Base-by-base conservation (phyloP, 1,140 invertebrate species). In the Diachasmimorpha longicaudata region DNA sequence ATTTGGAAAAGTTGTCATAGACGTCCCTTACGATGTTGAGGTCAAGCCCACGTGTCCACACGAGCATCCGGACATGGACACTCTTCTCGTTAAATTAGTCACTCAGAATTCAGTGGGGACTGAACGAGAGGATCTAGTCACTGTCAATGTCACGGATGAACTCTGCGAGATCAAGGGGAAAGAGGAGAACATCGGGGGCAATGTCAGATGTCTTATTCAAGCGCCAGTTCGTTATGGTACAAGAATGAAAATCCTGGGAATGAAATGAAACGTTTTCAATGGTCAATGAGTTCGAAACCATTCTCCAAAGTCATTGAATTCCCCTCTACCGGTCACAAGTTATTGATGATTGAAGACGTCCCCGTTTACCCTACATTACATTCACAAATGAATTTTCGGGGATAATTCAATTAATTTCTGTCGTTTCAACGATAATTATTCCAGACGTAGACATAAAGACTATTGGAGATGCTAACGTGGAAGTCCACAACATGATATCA, bases 181-280 rank as follows among this genome's bases (percentile, higher is more conserved):
- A 0, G 46, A 76, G 9, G 48, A 42, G n/a, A 14, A 70, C 16
- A 46, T 19, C 19, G 25, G 36, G 19, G 67, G 63, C 21, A 69
- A 73, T 44, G 39, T 66, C 11, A 68, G 23, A 11, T 77, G 72
- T 67, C n/a, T 74, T 19, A 67, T 79, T 14, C 48, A 80, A 72
- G 31, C 75, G 36, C 79, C 79, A 6, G 67, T 78, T 19, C 66
- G 74, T 36, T 80, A 77, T 78, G 79, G 79, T 80, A 78, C 25
- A 25, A 19, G n/a, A 25, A 66, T 25, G 13, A 0, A 21, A 10
- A 31, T 31, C 2, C 31, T 31, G 42, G 10, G 8, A 0, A 23
- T 75, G 2, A 25, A 52, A 14, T 42, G 44, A 55, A 23, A 46
- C 13, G 11, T 75, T 10, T 16, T 68, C 13, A 11, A 39, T 74